A percentile compares a stretch with the other conserved stretches of the same genome.
Conservation (phyloP, 2,888 invertebrate species). For the Scelioninae gen. 2 region DNA sequence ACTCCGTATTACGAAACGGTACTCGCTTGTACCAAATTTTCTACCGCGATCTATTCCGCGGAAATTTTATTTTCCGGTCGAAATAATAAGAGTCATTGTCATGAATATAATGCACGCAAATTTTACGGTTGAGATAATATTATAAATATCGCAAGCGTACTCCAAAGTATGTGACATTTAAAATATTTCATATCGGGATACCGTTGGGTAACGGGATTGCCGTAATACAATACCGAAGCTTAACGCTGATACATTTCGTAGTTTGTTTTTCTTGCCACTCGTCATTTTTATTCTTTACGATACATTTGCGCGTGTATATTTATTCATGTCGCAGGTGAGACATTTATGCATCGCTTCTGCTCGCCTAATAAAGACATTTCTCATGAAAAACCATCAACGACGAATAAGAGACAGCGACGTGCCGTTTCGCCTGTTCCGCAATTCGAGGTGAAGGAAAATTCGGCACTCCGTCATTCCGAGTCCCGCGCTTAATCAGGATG, state of each 20-base stretch:
- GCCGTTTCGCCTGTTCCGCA: too few relatives aligned
- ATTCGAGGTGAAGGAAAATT: too few relatives aligned
- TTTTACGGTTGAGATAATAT: constrained; percentile 39
- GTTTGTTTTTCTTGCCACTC: constrained; percentile 44
- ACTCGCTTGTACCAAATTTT: too few relatives aligned
- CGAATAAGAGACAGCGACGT: too few relatives aligned
- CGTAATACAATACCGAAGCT: constrained; percentile 46
- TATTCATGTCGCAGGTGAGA: constrained; percentile 18
- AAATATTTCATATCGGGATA: constrained; percentile 49
- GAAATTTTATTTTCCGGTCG: not conserved
- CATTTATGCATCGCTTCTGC: constrained; percentile 33
- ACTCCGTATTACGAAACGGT: too few relatives aligned
- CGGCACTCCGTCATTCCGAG: not conserved
- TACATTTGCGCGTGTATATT: constrained; percentile 28
- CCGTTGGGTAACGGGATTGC: constrained; percentile 52
- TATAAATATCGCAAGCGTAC: constrained; percentile 26
- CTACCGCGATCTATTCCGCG: not conserved
- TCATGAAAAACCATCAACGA: constrained; percentile 15
- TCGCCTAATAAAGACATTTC: constrained; percentile 36
- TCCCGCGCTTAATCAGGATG: too few relatives aligned
- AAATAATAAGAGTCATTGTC: constrained; percentile 31
- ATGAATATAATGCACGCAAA: constrained; percentile 27
- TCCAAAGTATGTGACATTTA: constrained; percentile 39
- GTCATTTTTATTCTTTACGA: constrained; percentile 46
- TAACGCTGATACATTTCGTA: constrained; percentile 46